Evolutionary conservation across 2,888 invertebrate species (phyloP).

Genomic region (Phanerotoma sp.): DNA sequence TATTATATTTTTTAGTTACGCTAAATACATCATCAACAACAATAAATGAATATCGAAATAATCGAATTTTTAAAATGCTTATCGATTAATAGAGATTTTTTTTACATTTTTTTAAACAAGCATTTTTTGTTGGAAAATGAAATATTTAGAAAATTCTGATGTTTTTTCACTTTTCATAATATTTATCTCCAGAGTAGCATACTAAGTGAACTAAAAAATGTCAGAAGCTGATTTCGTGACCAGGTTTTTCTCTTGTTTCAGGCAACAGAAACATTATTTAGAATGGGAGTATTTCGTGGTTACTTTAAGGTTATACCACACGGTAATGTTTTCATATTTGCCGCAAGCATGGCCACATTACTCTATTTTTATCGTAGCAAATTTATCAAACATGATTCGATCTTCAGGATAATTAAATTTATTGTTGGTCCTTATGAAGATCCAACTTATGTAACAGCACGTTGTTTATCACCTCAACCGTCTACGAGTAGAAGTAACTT

Average conservation of each 20-base stretch:
- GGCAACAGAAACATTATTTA: constrained; percentile 77
- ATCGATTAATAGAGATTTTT: no score
- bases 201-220: no score
- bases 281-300: constrained; percentile 68
- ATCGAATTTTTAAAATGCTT: no score
- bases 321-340: constrained; percentile 70
- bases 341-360: constrained; percentile 63
- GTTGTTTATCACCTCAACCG: constrained; percentile 39
- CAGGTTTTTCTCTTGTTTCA: constrained; percentile 41
- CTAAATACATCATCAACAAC: no score
- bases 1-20: no score
- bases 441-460: constrained; percentile 47
- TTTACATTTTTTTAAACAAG: no score
- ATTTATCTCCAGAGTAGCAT: no score
- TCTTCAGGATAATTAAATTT: constrained; percentile 67
- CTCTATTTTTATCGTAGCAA: constrained; percentile 65
- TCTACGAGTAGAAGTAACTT: constrained; percentile 36
- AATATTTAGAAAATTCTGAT: no score
- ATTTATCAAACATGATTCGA: constrained; percentile 60
- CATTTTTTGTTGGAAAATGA: no score
- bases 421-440: constrained; percentile 68
- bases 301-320: constrained; percentile 64
- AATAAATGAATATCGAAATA: no score
- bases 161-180: no score
- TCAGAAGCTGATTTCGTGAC: no score